Percentiles rank a stretch among this genome's conserved stretches.
These are phyloP conservation scores for Meganola albula DNA, from an alignment of 2,888 invertebrate genomes.

Conservation along the genomic window DNA sequence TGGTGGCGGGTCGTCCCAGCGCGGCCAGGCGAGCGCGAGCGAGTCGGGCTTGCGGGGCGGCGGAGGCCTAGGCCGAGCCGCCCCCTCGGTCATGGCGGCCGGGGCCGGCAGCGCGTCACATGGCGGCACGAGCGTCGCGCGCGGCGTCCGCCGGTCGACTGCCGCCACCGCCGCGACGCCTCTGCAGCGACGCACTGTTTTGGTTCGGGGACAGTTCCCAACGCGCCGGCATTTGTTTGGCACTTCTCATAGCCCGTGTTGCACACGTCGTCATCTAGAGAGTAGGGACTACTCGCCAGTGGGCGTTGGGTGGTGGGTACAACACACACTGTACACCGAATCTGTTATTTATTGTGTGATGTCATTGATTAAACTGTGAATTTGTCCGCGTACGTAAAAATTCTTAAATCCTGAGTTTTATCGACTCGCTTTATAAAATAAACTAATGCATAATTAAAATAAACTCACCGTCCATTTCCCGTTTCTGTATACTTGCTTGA, in stretches of 20 bases:
- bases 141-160: slow-evolving; percentile 54
- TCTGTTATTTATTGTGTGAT: slow-evolving; percentile 21
- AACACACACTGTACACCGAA: slow-evolving; percentile 21
- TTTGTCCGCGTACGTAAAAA: too few species aligned
- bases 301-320: too few species aligned
- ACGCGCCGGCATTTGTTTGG: slow-evolving; percentile 26
- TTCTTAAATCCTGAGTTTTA: too few species aligned
- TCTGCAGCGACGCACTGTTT: slow-evolving; percentile 45
- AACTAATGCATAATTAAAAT: too few species aligned
- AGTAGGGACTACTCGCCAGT: too few species aligned
- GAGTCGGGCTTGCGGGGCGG: slow-evolving; percentile 73
- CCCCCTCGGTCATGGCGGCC: slow-evolving; percentile 68
- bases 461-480: too few species aligned
- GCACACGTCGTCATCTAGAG: too few species aligned
- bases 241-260: background rate
- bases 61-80: slow-evolving; percentile 70
- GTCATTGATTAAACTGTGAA: background rate
- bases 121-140: slow-evolving; percentile 45
- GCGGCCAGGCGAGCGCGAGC: slow-evolving; percentile 57
- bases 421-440: too few species aligned
- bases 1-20: slow-evolving; percentile 72
- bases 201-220: slow-evolving; percentile 30
- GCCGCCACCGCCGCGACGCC: slow-evolving; percentile 40
- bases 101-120: slow-evolving; percentile 49
- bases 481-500: too few species aligned